Conservation (phyloP, 2,797 vertebrate genomes). For the Lepilemur septentrionalis region DNA sequence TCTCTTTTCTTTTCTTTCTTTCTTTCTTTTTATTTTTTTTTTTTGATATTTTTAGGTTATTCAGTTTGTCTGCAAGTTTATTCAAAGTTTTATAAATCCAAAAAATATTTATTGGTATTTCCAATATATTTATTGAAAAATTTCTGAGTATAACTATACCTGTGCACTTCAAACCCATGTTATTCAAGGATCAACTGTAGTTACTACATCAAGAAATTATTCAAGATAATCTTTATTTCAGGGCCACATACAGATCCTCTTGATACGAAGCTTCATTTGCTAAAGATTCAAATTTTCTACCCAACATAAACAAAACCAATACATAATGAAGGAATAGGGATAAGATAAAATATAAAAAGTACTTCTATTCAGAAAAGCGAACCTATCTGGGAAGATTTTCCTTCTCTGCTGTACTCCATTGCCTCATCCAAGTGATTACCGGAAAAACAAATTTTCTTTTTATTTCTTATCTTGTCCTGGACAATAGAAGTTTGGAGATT, state of each 20-base stretch:
- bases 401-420: neutral
- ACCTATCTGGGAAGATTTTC: neutral
- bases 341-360: neutral
- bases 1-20: too few relatives aligned
- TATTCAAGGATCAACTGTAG: neutral
- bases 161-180: too few relatives aligned
- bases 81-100: too few relatives aligned
- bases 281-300: neutral
- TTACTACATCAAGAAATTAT: neutral
- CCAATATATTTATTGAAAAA: too few relatives aligned
- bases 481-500: neutral
- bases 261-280: neutral
- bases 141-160: too few relatives aligned
- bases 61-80: too few relatives aligned
- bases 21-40: too few relatives aligned
- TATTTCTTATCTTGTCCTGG: neutral
- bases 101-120: too few relatives aligned
- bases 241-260: neutral
- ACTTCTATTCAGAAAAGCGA: neutral
- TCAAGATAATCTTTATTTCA: neutral
- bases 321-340: neutral
- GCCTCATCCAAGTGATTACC: neutral
- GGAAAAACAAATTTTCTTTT: neutral
- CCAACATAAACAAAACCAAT: neutral
- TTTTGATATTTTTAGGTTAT: too few relatives aligned